phyloP scores from a whole-genome alignment of 2,797 vertebrate genomes.

The Spinus olivaceus region DNA sequence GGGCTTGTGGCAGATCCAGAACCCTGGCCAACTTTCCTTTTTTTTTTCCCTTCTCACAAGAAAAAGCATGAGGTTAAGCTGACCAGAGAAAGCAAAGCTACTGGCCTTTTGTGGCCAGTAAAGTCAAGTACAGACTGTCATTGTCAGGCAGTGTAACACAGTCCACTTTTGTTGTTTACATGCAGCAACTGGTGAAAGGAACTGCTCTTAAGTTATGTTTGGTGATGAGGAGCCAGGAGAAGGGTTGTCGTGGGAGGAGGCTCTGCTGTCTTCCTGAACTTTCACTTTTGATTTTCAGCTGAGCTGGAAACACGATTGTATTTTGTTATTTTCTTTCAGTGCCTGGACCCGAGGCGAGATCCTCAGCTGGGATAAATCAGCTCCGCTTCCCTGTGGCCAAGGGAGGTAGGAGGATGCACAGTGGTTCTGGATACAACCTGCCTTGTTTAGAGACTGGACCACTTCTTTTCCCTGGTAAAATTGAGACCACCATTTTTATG shows the following conservation, averaged over 20 bases:
- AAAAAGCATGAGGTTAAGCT: not conserved
- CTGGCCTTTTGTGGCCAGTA: constrained; percentile 1
- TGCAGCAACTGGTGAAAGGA: constrained; percentile 3
- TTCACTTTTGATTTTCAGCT: constrained; percentile 58
- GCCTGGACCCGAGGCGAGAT: not conserved
- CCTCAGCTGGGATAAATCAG: constrained; percentile 46
- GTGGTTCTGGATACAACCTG: rapidly evolving
- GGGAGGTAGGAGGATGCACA: not conserved
- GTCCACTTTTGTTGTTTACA: constrained; percentile 47
- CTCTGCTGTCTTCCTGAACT: not conserved
- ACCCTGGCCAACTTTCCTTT: not conserved
- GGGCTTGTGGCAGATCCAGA: not conserved
- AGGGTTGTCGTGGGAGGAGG: not conserved
- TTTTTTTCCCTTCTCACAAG: not conserved
- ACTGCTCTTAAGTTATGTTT: not conserved
- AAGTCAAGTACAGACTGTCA: constrained; percentile 7
- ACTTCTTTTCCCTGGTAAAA: not conserved
- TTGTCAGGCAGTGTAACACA: constrained; percentile 42
- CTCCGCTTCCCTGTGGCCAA: rapidly evolving
- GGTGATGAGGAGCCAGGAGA: not conserved
- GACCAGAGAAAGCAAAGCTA: constrained; percentile 5
- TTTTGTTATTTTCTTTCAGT: not conserved
- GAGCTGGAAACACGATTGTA: not conserved
- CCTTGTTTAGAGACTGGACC: not conserved
- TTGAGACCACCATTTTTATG: not conserved